Conservation (phyloP, 2,797 vertebrate genomes). For the Prunella strophiata region DNA sequence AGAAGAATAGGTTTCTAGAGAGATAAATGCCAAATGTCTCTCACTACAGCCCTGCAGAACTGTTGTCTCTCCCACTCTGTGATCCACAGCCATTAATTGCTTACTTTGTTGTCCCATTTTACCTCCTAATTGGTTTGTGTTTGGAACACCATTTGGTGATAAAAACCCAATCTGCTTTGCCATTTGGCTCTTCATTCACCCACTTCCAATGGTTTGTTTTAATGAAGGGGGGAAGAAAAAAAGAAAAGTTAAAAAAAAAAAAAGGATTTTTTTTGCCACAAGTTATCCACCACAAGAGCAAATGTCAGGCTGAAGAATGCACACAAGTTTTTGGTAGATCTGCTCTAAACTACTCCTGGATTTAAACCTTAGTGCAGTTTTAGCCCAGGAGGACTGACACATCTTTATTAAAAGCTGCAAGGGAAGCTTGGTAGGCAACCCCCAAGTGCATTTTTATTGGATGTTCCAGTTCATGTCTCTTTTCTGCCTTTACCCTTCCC, state of each 20-base stretch:
- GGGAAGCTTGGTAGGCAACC: neutral
- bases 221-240: neutral
- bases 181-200: constrained; percentile 48
- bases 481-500: neutral
- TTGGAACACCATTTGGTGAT: constrained; percentile 43
- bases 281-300: neutral
- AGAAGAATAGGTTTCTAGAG: neutral
- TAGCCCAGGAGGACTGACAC: neutral
- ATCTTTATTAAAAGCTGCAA: neutral
- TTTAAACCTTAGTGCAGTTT: neutral
- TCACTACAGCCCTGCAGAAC: neutral
- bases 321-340: neutral
- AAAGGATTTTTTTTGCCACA: rapidly evolving
- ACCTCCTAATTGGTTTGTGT: constrained; percentile 46
- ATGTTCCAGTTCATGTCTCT: neutral
- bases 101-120: constrained; percentile 43
- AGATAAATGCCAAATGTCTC: constrained; percentile 23
- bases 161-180: constrained; percentile 56
- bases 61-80: constrained; percentile 3
- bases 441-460: neutral
- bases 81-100: constrained; percentile 23
- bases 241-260: rapidly evolving
- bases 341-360: neutral
- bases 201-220: neutral
- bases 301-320: neutral